These are phyloP conservation scores for Copidosoma aretas DNA, from an alignment of 2,888 invertebrate genomes.

Conservation along the genomic window DNA sequence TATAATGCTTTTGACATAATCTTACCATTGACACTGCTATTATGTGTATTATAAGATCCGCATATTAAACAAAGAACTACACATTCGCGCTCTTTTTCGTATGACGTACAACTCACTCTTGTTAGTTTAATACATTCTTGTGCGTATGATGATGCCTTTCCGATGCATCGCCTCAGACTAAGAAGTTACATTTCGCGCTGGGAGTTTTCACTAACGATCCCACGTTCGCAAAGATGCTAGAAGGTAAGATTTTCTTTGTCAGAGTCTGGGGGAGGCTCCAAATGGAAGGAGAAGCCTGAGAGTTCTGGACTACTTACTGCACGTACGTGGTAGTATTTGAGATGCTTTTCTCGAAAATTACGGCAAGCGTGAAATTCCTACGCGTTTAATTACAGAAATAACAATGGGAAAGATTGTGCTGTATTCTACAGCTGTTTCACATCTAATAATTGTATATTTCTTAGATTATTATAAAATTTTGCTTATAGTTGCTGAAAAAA, in stretches of 20 bases:
- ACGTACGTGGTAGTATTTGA: slow-evolving; percentile 26
- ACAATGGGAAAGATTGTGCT: background rate
- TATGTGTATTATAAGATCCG: slow-evolving; percentile 21
- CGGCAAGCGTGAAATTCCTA: slow-evolving; percentile 18
- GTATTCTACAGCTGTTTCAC: background rate
- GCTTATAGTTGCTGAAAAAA: background rate
- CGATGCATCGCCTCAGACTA: slow-evolving; percentile 48
- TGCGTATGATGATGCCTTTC: slow-evolving; percentile 43
- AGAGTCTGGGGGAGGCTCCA: slow-evolving; percentile 36
- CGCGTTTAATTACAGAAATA: background rate
- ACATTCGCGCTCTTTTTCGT: background rate
- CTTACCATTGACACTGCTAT: slow-evolving; percentile 37
- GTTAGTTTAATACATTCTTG: slow-evolving; percentile 9
- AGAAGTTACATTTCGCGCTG: slow-evolving; percentile 39
- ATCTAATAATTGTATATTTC: background rate
- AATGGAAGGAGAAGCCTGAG: slow-evolving; percentile 53
- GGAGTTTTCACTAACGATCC: slow-evolving; percentile 55
- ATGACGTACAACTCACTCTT: background rate
- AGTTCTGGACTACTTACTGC: slow-evolving; percentile 58
- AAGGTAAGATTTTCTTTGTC: slow-evolving; percentile 35
- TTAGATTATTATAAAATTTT: background rate
- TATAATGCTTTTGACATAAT: background rate
- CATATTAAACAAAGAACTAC: background rate
- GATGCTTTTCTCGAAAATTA: slow-evolving; percentile 30
- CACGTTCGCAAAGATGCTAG: slow-evolving; percentile 40